A percentile compares a stretch with the other conserved stretches of the same genome.
Conservation (phyloP, 2,113 vertebrate species). For the Potamarius usumacintae region DNA sequence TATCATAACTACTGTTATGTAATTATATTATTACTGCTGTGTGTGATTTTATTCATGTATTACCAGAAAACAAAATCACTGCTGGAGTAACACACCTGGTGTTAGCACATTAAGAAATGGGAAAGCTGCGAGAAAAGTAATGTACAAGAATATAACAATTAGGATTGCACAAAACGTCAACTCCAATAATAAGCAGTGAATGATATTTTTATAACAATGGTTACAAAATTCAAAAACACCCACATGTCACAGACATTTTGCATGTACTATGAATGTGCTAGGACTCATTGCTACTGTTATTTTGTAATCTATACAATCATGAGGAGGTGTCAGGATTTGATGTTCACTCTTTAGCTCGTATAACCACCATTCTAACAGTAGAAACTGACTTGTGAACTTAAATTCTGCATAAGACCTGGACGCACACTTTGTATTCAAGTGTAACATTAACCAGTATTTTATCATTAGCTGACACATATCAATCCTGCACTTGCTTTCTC, state of each 20-base stretch:
- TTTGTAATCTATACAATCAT: not conserved
- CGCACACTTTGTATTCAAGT: not conserved
- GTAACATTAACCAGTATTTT: no score
- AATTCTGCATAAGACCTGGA: not conserved
- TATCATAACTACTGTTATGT: not conserved
- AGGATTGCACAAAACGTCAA: not conserved
- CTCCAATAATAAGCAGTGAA: not conserved
- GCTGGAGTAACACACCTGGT: not conserved
- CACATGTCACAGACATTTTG: not conserved
- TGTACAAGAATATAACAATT: not conserved
- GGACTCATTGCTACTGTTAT: not conserved
- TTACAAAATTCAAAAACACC: not conserved
- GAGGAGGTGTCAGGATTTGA: not conserved
- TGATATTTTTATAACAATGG: not conserved
- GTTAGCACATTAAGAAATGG: not conserved
- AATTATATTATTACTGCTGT: not conserved
- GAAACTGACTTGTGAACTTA: not conserved
- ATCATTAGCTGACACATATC: no score
- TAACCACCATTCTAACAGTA: not conserved
- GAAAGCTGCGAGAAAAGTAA: not conserved
- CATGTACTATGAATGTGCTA: not conserved
- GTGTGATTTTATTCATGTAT: not conserved
- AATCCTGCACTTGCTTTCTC: no score
- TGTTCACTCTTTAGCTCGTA: not conserved
- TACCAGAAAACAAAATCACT: not conserved